Base-by-base conservation (phyloP, 37 sponge, comb jelly and placozoan genomes). In the Ianthella basta region DNA sequence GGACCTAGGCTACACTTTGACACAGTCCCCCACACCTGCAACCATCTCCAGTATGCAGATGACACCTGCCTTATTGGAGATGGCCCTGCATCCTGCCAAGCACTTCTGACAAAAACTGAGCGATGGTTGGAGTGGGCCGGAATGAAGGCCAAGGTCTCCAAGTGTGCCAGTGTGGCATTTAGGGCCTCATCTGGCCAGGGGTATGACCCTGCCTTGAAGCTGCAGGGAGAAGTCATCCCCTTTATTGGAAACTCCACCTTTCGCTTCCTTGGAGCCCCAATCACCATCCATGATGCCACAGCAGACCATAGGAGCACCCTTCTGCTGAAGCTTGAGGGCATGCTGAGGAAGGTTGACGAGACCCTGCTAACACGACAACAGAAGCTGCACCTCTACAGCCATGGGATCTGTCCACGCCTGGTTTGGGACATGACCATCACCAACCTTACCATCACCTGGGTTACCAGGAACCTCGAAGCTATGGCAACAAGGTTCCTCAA, bases 11-110 rank as follows among this genome's bases (percentile, higher is more conserved):
- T 69, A 83, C 84, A 6, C 21, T 12, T 27, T 83, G 20, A 27
- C 84, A 3, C 0, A 27, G 27, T 69, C 72, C 19, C 24, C 34
- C 84, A 44, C 84, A 25, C 12, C 8, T 12, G 19, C 57, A 83
- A 83, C 67, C 41, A 53, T 21, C 70, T 83, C 34, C 84, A 83
- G 57, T 83, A 69, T 63, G 83, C 83, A 16, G 83, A 82, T 41
- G 83, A 82, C 44, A 63, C 83, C 24, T 82, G 67, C 24, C 83
- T 82, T 0, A 0, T 65, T 20, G 83, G 23, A 4, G 54, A 82
- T 53, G 80, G 60, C 60, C 83, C 83, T 25, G 41, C 83, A 24
- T 64, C 67, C 25, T 82, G 83, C 53, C 83, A 82, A 18, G 13
- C 19, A 34, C 44, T 83, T 1, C 72, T 83, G 36, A 38, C 35